A percentile compares a stretch with the other conserved stretches of the same genome.
Evolutionary conservation across 2,113 vertebrate species (phyloP).

Genomic region (Rhizomys pruinosus): DNA sequence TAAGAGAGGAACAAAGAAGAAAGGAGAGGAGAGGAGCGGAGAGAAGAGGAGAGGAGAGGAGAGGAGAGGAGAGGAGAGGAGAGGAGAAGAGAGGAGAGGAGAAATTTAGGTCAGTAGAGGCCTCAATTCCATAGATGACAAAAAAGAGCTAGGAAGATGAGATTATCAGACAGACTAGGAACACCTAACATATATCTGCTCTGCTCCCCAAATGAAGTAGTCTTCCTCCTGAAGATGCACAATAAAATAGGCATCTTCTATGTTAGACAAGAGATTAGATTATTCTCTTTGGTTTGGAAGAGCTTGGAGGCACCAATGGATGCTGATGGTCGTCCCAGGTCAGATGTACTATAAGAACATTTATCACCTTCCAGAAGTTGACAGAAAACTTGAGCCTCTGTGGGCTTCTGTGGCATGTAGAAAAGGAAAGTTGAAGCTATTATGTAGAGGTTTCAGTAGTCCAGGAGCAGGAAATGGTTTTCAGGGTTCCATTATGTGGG

Average conservation of each 20-base stretch:
- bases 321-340: not conserved
- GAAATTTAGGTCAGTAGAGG: fast-evolving
- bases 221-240: not conserved
- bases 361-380: not conserved
- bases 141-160: not conserved
- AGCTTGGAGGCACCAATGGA: not conserved
- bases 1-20: not conserved
- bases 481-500: not conserved
- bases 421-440: not conserved
- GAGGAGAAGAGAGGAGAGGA: not conserved
- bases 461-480: not conserved
- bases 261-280: not conserved
- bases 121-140: not conserved
- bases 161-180: not conserved
- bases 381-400: not conserved
- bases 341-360: not conserved
- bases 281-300: constrained; percentile 10
- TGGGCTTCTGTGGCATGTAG: not conserved
- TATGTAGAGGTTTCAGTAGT: not conserved
- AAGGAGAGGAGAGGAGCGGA: no score
- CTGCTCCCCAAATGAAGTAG: not conserved
- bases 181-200: not conserved
- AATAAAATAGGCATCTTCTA: not conserved
- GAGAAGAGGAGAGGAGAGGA: not conserved
- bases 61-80: not conserved